Conservation (phyloP, 2,888 invertebrate genomes). For the Phortica okadai region DNA sequence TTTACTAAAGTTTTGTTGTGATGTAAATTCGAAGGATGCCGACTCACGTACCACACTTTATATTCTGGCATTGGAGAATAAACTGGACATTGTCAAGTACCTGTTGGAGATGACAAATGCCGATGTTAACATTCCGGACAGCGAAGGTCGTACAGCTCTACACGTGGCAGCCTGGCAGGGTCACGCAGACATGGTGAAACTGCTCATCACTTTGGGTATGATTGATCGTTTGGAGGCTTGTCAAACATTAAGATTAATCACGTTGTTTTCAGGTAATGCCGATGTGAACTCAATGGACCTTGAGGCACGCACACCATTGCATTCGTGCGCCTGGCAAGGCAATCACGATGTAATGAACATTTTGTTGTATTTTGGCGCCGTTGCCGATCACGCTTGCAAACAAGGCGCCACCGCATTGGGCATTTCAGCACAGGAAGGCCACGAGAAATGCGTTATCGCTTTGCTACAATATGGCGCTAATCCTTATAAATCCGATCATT, state of each 20-base stretch:
- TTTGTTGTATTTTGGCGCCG: conserved; percentile 87
- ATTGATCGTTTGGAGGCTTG: neutral
- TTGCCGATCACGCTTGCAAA: conserved; percentile 93
- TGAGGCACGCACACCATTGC: conserved; percentile 91
- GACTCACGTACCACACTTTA: conserved; percentile 95
- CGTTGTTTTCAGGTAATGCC: conserved; percentile 81
- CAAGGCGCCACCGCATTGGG: conserved; percentile 97
- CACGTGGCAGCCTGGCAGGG: conserved; percentile 97
- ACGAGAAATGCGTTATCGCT: conserved; percentile 92
- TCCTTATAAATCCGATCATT: conserved; percentile 90
- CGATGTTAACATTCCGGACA: conserved; percentile 90
- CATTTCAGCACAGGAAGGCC: conserved; percentile 97
- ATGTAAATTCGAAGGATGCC: conserved; percentile 92
- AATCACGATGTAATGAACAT: conserved; percentile 89
- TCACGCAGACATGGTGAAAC: conserved; percentile 93
- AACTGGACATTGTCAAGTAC: conserved; percentile 89
- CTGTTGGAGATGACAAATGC: conserved; percentile 86
- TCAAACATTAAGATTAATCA: neutral
- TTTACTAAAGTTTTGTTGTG: conserved; percentile 85
- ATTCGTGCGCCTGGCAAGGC: conserved; percentile 97
- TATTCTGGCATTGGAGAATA: conserved; percentile 91
- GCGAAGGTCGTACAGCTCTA: conserved; percentile 92
- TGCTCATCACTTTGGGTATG: conserved; percentile 84
- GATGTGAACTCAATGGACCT: conserved; percentile 92
- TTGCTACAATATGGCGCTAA: conserved; percentile 90